phyloP scores from a whole-genome alignment of 2,888 invertebrate species.

The Pyrochroa serraticornis region DNA sequence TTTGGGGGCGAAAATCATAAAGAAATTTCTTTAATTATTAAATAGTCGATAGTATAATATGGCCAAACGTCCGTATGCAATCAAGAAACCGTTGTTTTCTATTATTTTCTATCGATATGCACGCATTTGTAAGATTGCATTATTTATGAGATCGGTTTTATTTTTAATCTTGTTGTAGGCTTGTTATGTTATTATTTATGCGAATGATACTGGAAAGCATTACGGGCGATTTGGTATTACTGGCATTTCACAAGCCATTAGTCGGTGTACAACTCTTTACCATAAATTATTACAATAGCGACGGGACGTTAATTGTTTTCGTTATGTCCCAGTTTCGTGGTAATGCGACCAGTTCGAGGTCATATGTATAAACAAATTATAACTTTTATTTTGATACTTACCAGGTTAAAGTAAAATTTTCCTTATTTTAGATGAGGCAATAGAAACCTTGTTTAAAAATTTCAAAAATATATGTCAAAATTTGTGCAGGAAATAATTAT shows the following conservation, averaged over 20 bases:
- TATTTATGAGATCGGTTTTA: constrained; percentile 40
- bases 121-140: constrained; percentile 39
- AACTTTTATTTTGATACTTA: no score
- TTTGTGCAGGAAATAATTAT: no score
- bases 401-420: no score
- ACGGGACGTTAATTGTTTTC: no score
- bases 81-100: constrained; percentile 38
- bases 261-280: neutral
- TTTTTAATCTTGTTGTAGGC: constrained; percentile 41
- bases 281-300: neutral
- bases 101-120: constrained; percentile 32
- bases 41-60: constrained; percentile 40
- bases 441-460: no score
- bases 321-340: no score
- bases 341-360: no score
- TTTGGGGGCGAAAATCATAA: constrained; percentile 25
- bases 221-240: constrained; percentile 35
- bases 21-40: constrained; percentile 37
- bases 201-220: constrained; percentile 38
- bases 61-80: constrained; percentile 35
- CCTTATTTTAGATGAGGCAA: no score
- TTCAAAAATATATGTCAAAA: no score
- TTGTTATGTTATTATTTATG: constrained; percentile 42
- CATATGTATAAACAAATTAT: no score
- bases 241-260: constrained; percentile 28